Percentiles rank a stretch among this genome's conserved stretches.
Conservation (phyloP, 2,888 invertebrate species). For the Drosophila multiciliata region DNA sequence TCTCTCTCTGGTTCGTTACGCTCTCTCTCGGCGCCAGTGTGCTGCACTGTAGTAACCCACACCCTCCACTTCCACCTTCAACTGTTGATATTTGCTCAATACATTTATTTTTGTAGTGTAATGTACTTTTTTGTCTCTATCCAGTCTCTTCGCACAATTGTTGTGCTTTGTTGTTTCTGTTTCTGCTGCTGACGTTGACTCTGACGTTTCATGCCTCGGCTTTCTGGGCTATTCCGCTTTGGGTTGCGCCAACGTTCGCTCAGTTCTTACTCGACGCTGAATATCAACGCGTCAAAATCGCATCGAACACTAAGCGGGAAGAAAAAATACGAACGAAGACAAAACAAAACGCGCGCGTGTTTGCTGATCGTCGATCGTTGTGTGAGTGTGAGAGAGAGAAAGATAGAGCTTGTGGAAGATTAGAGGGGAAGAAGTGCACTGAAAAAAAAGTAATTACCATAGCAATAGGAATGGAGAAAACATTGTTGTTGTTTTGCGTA, state of each 20-base stretch:
- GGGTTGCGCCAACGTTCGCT: conserved; percentile 51
- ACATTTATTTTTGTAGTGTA: conserved; percentile 70
- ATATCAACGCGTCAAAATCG: conserved; percentile 73
- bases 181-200: conserved; percentile 51
- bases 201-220: conserved; percentile 42
- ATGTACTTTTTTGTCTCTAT: conserved; percentile 33
- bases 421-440: conserved; percentile 20
- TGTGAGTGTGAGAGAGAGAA: conserved; percentile 7
- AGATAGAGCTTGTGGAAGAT: background rate
- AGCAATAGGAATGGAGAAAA: conserved; percentile 34
- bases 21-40: conserved; percentile 18
- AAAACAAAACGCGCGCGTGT: conserved; percentile 64
- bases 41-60: conserved; percentile 32
- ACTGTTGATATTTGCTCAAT: conserved; percentile 73
- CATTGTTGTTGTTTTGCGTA: conserved; percentile 60
- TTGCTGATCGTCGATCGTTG: conserved; percentile 30
- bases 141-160: conserved; percentile 64
- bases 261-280: conserved; percentile 83
- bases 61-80: conserved; percentile 5
- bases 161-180: conserved; percentile 56
- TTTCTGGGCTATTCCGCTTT: conserved; percentile 53
- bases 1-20: conserved; percentile 8
- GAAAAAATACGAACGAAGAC: conserved; percentile 26
- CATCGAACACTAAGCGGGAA: conserved; percentile 39
- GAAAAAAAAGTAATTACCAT: conserved; percentile 59